A percentile compares a stretch with the other conserved stretches of the same genome.
These are phyloP conservation scores for Ceratoteleas bidentatus DNA, from an alignment of 1,140 invertebrate genomes.

Conservation along the genomic window DNA sequence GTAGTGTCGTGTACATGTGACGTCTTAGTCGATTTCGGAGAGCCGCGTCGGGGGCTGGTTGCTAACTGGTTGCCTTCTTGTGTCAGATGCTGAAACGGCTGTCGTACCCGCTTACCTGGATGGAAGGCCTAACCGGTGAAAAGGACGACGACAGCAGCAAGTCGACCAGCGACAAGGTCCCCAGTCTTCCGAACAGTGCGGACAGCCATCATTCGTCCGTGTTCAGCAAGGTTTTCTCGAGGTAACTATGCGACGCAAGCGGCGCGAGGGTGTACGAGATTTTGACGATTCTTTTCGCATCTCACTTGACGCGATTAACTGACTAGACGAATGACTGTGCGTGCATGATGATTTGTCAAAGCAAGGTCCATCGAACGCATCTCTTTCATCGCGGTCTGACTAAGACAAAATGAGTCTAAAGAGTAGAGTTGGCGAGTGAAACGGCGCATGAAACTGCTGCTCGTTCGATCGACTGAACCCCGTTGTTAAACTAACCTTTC, in stretches of 20 bases:
- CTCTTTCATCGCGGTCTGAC: neutral
- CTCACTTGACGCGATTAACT: too few relatives aligned
- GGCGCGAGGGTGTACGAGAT: neutral
- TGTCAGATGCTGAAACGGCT: constrained; percentile 93
- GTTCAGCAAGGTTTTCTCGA: constrained; percentile 94
- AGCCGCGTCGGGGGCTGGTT: too few relatives aligned
- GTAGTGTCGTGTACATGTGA: neutral
- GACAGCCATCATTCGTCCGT: constrained; percentile 87
- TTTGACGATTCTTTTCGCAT: neutral
- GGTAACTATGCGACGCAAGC: constrained; percentile 82
- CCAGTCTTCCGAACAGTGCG: constrained; percentile 84
- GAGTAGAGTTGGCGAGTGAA: neutral
- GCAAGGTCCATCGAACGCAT: neutral
- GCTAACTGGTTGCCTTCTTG: too few relatives aligned
- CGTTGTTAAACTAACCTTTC: constrained; percentile 44
- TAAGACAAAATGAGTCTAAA: too few relatives aligned
- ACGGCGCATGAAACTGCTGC: neutral
- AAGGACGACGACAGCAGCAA: constrained; percentile 81
- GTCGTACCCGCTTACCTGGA: constrained; percentile 95
- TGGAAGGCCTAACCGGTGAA: constrained; percentile 91
- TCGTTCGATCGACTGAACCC: constrained; percentile 20
- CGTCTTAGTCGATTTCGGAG: neutral
- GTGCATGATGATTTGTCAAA: neutral
- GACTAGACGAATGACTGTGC: too few relatives aligned
- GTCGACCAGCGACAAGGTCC: constrained; percentile 75